Percentiles rank a stretch among this genome's conserved stretches.
These are phyloP conservation scores for Corapipo altera DNA, from an alignment of 2,113 vertebrate genomes.

Conservation along the genomic window DNA sequence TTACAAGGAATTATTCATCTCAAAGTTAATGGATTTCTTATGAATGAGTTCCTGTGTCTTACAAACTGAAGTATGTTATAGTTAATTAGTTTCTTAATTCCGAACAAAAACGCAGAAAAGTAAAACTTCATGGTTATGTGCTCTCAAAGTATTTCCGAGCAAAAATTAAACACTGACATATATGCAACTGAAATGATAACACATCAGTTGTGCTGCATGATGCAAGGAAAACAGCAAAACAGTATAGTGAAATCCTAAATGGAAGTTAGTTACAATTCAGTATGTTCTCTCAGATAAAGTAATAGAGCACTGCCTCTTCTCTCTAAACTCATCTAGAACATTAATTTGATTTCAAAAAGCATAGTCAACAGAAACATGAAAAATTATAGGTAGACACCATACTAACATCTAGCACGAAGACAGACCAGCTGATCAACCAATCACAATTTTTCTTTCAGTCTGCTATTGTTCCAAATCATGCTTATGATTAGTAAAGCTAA, in stretches of 20 bases:
- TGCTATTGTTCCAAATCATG: neutral
- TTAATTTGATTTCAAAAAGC: neutral
- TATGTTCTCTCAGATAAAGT: neutral
- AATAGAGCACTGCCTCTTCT: neutral
- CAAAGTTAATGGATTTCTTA: neutral
- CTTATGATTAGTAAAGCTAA: neutral
- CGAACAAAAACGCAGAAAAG: neutral
- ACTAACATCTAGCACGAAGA: neutral
- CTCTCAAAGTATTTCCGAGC: neutral
- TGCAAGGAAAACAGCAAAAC: neutral
- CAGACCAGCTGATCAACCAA: neutral
- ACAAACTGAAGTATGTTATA: neutral
- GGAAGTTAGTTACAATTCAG: neutral
- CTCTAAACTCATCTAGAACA: neutral
- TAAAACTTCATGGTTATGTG: neutral
- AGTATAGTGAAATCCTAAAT: neutral
- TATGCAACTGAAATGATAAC: neutral
- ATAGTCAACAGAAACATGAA: neutral
- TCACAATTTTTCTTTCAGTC: neutral
- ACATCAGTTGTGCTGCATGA: neutral
- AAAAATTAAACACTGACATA: neutral
- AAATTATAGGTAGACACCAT: neutral
- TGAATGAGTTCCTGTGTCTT: neutral
- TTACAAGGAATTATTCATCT: neutral
- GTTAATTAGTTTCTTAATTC: neutral